Percentiles rank a stretch among this genome's conserved stretches.
Evolutionary conservation across 2,113 vertebrate genomes (phyloP).

Genomic region (Tringa solitaria): DNA sequence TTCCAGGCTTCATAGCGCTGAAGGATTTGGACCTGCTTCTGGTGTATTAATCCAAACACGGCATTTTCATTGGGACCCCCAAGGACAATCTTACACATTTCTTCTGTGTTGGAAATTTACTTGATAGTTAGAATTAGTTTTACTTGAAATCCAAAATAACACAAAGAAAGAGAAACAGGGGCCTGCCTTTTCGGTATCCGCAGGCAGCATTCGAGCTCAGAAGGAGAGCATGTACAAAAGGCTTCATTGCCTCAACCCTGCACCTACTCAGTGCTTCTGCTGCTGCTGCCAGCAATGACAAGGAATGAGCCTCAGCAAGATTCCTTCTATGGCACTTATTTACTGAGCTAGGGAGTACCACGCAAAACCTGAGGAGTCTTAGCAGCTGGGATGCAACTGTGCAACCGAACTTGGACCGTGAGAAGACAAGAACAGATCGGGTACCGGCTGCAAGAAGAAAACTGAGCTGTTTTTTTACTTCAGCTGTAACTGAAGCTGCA

Average conservation of each 20-base stretch:
- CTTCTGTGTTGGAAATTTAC: background rate
- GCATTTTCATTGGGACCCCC: background rate
- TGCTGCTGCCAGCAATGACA: background rate
- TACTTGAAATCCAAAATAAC: background rate
- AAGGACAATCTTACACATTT: background rate
- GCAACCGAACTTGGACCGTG: background rate
- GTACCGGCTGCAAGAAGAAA: background rate
- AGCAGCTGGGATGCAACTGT: background rate
- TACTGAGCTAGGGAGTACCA: background rate
- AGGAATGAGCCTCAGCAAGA: background rate
- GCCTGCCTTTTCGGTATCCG: background rate
- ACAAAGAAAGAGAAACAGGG: background rate
- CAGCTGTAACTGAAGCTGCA: background rate
- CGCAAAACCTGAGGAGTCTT: background rate
- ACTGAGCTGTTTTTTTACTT: no score
- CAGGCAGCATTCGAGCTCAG: background rate
- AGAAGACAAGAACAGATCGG: background rate
- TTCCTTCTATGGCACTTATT: background rate
- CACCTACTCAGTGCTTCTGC: background rate
- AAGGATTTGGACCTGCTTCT: background rate
- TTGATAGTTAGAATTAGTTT: background rate
- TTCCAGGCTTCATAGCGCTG: background rate
- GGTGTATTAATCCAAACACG: background rate
- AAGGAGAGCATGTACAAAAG: background rate
- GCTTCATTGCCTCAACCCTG: background rate